Percentiles rank a stretch among this genome's conserved stretches.
These are phyloP conservation scores for Danio tinwini DNA, from an alignment of 2,797 vertebrate genomes.

Conservation along the genomic window DNA sequence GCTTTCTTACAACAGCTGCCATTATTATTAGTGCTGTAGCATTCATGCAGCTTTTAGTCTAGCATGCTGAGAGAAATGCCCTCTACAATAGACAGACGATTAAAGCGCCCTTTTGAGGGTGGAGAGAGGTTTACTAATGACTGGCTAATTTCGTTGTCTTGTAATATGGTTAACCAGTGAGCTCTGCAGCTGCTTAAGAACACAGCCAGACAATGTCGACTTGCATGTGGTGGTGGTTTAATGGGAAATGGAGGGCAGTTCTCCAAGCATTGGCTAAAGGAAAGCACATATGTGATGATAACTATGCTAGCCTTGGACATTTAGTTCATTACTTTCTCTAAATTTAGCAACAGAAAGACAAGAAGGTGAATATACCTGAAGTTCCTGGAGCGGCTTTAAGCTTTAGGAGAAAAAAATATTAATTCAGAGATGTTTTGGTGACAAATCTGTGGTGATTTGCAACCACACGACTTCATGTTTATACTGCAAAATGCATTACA, in stretches of 20 bases:
- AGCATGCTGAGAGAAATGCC: slow-evolving; percentile 16
- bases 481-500: not conserved
- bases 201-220: not conserved
- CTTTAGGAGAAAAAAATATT: slow-evolving; percentile 38
- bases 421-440: not conserved
- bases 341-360: not conserved
- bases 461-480: not conserved
- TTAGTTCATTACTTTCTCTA: not conserved
- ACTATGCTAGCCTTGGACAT: not conserved
- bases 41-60: slow-evolving; percentile 9
- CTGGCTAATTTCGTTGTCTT: not conserved
- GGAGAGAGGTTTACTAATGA: slow-evolving; percentile 9
- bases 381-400: slow-evolving; percentile 21
- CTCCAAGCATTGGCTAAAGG: not conserved
- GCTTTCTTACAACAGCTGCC: not conserved
- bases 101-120: not conserved
- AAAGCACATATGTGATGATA: not conserved
- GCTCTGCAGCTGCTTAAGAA: not conserved
- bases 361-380: slow-evolving; percentile 42
- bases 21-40: slow-evolving; percentile 12
- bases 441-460: not conserved
- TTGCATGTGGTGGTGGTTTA: not conserved
- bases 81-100: not conserved
- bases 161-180: slow-evolving; percentile 59
- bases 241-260: slow-evolving; percentile 15